Evolutionary conservation across 23 tunicate genomes (phyloP), one percentile per base, ranked within the genome.

Genomic region (Trididemnum clinides): DNA sequence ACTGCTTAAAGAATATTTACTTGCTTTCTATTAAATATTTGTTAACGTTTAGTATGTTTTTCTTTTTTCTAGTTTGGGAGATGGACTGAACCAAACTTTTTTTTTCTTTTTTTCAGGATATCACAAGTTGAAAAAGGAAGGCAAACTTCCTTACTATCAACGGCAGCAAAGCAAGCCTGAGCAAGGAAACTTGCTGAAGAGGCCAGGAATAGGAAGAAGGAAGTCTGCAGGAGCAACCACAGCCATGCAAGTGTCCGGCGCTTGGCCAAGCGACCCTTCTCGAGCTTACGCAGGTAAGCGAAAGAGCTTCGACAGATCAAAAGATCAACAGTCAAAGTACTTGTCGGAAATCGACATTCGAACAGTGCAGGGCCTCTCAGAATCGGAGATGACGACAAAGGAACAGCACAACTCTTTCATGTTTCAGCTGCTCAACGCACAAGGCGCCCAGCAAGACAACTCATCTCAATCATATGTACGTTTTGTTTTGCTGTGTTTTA

Each of bases 91-190:
- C 7, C 28, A n/a, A n/a, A n/a, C 6, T n/a, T 63, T 63, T 21
- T 44, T 44, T 44, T n/a, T n/a, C n/a, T 59, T n/a, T 15, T 25
- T 59, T 59, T 59, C 22, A 87, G 91, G 85, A 51, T 87, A 87
- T 71, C 80, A 87, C 86, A 51, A 80, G 35, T 27, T 87, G 34
- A 87, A 87, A 64, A 34, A 50, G 5, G 86, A 79, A 25, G 85
- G 91, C 36, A 64, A 64, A 10, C 81, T 87, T 6, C 33, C 81
- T 2, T 70, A 23, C 27, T 87, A 87, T 72, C 91, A 87, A 33
- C 64, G 85, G 5, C 91, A 87, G 50, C 81, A 54, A 22, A 87
- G 91, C 58, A 79, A 80, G 70, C 85, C 91, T 1, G 90, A 86
- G 64, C 90, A 64, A 22, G 89, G 89, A 2, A 77, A 20, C 33